These are phyloP conservation scores for Falcunculus frontatus DNA, from an alignment of 2,113 vertebrate species.

Conservation along the genomic window DNA sequence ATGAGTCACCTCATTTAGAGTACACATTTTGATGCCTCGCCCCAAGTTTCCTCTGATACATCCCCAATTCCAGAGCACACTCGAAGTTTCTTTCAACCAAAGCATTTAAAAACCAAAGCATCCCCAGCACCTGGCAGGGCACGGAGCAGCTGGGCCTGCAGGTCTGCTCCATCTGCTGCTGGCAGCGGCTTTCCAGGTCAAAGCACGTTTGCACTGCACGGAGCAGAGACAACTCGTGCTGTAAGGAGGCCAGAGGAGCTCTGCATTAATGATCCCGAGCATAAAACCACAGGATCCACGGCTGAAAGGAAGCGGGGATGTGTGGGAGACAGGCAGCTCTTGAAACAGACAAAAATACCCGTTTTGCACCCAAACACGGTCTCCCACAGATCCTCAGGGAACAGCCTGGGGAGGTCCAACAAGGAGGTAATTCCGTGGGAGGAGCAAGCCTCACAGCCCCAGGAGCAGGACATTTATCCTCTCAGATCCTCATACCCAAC, in stretches of 20 bases:
- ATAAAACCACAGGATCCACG: background rate
- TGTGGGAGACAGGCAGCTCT: background rate
- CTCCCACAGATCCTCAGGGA: background rate
- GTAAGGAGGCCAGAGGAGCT: background rate
- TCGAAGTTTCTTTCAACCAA: background rate
- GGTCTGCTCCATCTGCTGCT: slow-evolving; percentile 36
- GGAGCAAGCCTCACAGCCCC: background rate
- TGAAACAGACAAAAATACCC: background rate
- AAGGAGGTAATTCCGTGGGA: background rate
- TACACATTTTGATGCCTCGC: background rate
- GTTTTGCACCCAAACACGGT: background rate
- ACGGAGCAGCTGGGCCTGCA: background rate
- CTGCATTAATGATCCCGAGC: background rate
- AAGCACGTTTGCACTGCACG: background rate
- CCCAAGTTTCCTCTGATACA: background rate
- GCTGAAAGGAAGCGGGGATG: background rate
- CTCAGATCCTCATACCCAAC: background rate
- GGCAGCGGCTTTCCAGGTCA: background rate
- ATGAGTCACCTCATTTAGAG: background rate
- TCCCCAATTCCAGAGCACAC: background rate
- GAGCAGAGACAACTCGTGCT: background rate
- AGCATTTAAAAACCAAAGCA: slow-evolving; percentile 1
- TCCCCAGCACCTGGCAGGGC: slow-evolving; percentile 1
- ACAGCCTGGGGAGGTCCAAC: background rate
- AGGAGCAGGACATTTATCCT: background rate